Base-by-base conservation (phyloP, 1,140 invertebrate species). In the Rhynchophorus ferrugineus region DNA sequence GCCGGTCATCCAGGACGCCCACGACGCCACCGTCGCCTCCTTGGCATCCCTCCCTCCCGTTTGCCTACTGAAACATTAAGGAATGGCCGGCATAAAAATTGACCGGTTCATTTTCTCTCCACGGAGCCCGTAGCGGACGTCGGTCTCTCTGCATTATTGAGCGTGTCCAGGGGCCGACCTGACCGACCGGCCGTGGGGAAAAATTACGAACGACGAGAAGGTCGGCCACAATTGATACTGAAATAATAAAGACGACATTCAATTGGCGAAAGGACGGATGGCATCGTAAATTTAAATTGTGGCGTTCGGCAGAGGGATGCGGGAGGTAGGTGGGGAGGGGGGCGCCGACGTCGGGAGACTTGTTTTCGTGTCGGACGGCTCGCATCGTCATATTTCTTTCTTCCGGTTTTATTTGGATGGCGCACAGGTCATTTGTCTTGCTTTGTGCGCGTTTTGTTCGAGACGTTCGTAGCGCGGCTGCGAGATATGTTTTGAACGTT, bases 31-130 rank as follows among this genome's bases (percentile, higher is more conserved):
- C 24, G 24, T 29, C 24, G 5, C 24, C 24, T 11, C 24, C 5
- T 29, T 29, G 24, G 24, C 5, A 11, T 29, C 37, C 19, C 35
- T 19, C 37, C 35, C 24, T 22, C 35, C 39, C 49, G 39, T 42
- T 36, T 35, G 33, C 16, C 44, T 42, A 24, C 34, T 61, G 29
- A 60, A 61, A 54, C 59, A 61, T 61, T 61, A 50, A 61, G 54
- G 29, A 44, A 45, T 53, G 13, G 42, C 46, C 49, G 24, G 24
- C 11, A 57, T 61, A 61, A 61, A 61, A 61, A 61, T 61, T 61
- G 60, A 61, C 57, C 54, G 57, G 60, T 61, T 61, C 56, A 58
- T 55, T 59, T 61, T 61, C 58, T 49, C 48, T 57, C 58, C n/a
- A n/a, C n/a, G n/a, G n/a, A 57, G 56, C 57, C 57, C 56, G 59